Evolutionary conservation across 1,140 invertebrate genomes (phyloP), one percentile per base, ranked within the genome.

Genomic region (Penaeus japonicus): DNA sequence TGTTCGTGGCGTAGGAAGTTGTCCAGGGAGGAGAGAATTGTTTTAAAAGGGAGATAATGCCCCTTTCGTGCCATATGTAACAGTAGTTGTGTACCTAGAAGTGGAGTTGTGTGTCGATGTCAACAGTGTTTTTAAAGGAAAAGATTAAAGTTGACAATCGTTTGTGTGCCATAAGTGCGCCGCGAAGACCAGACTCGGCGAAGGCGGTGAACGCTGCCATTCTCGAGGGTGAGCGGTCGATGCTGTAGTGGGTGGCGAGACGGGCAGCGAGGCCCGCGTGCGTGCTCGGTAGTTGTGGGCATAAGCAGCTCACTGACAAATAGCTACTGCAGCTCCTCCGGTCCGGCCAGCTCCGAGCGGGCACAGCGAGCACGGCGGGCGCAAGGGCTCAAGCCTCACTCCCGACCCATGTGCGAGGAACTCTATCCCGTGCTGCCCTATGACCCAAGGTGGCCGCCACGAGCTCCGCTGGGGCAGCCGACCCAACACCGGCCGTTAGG

Each of bases 241-340:
- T 30, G 65, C 65, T 32, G 32, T 39, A 73, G 65, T 73, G 65
- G 32, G 65, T 73, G 65, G 65, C 32, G 79, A 83, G 86, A 81
- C 75, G 80, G 54, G 80, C 65, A 59, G 54, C 39, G n/a, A 59
- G 54, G 81, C 53, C 80, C 65, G 80, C 79, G 39, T 39, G 39
- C 39, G 39, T 75, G 59, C 80, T 77, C 79, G 80, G 86, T 88
- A 88, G 86, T 88, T 54, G 80, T 83, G 86, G 86, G 79, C 86
- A 82, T 82, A 88, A 88, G 80, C 80, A 82, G 86, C 86, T 88
- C 86, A 75, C 86, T 88, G 86, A 88, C 86, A 88, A 88, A 88
- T 83, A 73, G 86, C 86, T 88, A 88, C 86, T 82, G 86, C 53
- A 81, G 78, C 70, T 70, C 39, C 39, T 39, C 39, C 39, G 39